Percentiles rank a stretch among this genome's conserved stretches.
phyloP scores from a whole-genome alignment of 2,797 vertebrate genomes.

The Sebastes taczanowskii region DNA sequence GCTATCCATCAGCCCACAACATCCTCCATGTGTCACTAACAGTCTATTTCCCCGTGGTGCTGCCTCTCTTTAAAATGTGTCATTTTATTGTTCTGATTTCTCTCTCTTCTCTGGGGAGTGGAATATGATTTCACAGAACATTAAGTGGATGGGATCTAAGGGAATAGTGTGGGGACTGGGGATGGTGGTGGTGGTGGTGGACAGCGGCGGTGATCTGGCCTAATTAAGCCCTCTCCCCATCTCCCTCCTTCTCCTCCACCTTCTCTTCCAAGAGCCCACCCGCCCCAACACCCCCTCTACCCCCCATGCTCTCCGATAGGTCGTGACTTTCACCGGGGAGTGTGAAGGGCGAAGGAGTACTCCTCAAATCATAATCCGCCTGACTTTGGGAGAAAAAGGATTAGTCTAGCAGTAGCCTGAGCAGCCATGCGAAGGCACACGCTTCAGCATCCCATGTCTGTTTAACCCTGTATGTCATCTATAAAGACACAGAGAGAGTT shows the following conservation, averaged over 20 bases:
- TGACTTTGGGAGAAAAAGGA: slow-evolving; percentile 67
- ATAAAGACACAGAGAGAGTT: not conserved
- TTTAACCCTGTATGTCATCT: slow-evolving; percentile 41
- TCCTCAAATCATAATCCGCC: slow-evolving; percentile 68
- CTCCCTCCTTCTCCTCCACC: slow-evolving; percentile 4
- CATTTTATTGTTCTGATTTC: slow-evolving; percentile 73
- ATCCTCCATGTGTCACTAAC: slow-evolving; percentile 58
- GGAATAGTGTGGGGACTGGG: slow-evolving; percentile 58
- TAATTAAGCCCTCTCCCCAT: slow-evolving; percentile 69
- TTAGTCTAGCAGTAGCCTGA: slow-evolving; percentile 47
- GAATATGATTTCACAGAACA: slow-evolving; percentile 80
- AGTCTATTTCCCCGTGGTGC: slow-evolving; percentile 57
- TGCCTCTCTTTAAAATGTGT: slow-evolving; percentile 69
- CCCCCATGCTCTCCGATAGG: slow-evolving; percentile 36
- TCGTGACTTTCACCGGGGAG: slow-evolving; percentile 70
- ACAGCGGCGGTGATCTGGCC: slow-evolving; percentile 64
- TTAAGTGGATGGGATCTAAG: slow-evolving; percentile 78
- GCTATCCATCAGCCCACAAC: slow-evolving; percentile 62
- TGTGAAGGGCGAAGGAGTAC: slow-evolving; percentile 70
- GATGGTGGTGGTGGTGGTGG: slow-evolving; percentile 24
- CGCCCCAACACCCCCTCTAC: slow-evolving; percentile 2
- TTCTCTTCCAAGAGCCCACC: not conserved
- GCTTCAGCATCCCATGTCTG: slow-evolving; percentile 21
- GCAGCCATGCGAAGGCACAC: slow-evolving; percentile 33
- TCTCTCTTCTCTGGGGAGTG: slow-evolving; percentile 62